A percentile compares a stretch with the other conserved stretches of the same genome.
Evolutionary conservation across 2,113 vertebrate genomes (phyloP).

Genomic region (Ibidorhyncha struthersii): DNA sequence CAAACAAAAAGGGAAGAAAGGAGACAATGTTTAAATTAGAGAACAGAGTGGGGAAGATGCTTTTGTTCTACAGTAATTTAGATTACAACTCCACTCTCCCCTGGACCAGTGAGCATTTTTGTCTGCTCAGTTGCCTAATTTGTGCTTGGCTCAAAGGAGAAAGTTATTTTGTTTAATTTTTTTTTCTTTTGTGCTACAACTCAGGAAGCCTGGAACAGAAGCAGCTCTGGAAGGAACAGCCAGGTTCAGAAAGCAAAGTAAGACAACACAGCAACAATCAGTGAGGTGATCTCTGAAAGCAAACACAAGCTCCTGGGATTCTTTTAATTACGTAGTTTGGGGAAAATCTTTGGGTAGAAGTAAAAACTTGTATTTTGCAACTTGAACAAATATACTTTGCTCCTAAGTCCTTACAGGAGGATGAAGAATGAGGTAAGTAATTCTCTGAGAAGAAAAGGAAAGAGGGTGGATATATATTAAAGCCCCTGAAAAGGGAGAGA

Average conservation of each 20-base stretch:
- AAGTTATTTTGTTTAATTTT: background rate
- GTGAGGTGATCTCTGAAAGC: background rate
- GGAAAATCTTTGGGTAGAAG: background rate
- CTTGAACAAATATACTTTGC: background rate
- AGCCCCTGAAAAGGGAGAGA: background rate
- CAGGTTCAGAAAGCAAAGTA: background rate
- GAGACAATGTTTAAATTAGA: constrained; percentile 6
- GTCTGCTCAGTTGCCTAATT: background rate
- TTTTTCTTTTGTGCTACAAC: background rate
- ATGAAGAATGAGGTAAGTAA: background rate
- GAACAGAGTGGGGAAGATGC: background rate
- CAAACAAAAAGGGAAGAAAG: background rate
- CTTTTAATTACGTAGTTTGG: background rate
- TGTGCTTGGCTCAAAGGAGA: background rate
- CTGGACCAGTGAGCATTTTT: background rate
- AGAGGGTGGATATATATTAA: background rate
- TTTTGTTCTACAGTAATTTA: background rate
- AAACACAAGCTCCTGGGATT: background rate
- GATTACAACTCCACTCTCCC: background rate
- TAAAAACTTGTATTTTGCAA: background rate
- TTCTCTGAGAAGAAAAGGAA: background rate
- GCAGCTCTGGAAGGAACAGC: background rate
- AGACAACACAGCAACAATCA: background rate
- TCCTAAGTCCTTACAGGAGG: background rate
- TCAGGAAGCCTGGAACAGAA: background rate